Conservation (phyloP, 2,113 vertebrate species). For the Malaclemys terrapin region DNA sequence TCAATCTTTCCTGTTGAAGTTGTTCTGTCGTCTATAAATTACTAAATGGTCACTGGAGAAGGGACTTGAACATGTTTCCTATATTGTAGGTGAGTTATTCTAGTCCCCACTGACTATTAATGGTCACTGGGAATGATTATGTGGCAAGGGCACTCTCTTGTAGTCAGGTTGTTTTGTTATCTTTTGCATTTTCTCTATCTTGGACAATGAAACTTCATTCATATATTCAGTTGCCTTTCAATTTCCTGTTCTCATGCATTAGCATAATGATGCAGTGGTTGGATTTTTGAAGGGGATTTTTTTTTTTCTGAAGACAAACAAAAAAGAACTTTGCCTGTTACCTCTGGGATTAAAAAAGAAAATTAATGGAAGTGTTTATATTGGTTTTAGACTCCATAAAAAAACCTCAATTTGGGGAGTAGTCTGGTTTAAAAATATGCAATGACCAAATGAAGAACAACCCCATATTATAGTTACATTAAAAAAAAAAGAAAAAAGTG, state of each 20-base stretch:
- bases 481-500: not conserved
- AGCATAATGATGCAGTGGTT: not conserved
- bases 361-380: not conserved
- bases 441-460: not conserved
- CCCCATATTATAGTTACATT: not conserved
- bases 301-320: not conserved
- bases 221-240: not conserved
- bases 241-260: not conserved
- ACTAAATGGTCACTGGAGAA: not conserved
- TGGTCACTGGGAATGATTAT: not conserved
- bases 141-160: not conserved
- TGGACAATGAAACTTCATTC: conserved; percentile 5
- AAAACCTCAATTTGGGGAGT: not conserved
- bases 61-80: not conserved
- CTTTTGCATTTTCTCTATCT: conserved; percentile 27
- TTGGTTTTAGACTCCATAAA: not conserved
- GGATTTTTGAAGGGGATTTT: not conserved
- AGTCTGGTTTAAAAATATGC: not conserved
- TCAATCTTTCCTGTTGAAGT: not conserved
- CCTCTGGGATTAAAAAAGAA: not conserved
- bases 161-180: conserved; percentile 3
- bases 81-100: not conserved
- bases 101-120: not conserved
- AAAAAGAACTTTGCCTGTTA: not conserved
- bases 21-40: not conserved